These are phyloP conservation scores for Oophaga pumilio DNA, from an alignment of 2,113 vertebrate species.

Conservation along the genomic window DNA sequence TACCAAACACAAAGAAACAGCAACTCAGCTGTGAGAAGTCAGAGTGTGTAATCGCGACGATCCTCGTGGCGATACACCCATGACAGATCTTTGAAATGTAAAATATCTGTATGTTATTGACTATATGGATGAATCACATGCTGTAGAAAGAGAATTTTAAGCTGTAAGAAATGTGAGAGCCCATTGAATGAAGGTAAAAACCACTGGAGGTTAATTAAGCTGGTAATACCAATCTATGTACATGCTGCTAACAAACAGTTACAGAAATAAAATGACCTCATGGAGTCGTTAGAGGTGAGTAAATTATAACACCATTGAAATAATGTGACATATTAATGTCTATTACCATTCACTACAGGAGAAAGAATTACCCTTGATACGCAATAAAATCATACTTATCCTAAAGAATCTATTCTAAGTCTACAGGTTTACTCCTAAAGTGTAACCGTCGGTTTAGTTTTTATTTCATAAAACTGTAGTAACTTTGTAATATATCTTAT, in stretches of 20 bases:
- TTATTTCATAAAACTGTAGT: no score
- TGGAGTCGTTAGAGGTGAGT: background rate
- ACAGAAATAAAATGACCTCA: slow-evolving; percentile 5
- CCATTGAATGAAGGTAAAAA: background rate
- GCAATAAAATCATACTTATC: background rate
- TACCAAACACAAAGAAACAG: no score
- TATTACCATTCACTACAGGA: background rate
- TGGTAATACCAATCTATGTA: background rate
- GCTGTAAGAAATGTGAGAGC: background rate
- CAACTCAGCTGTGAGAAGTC: no score
- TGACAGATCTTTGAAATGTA: background rate
- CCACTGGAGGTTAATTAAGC: slow-evolving; percentile 12
- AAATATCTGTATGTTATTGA: background rate
- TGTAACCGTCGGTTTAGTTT: no score
- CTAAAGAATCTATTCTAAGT: background rate
- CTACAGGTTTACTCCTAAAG: background rate
- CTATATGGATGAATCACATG: slow-evolving; percentile 8
- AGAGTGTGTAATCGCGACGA: no score
- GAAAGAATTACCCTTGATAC: background rate
- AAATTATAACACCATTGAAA: slow-evolving; percentile 6
- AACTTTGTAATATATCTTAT: no score
- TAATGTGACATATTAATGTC: background rate
- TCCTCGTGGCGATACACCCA: no score
- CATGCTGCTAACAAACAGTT: slow-evolving; percentile 2
- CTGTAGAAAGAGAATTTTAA: background rate